Conservation (phyloP, 2,113 vertebrate species). For the Rhynchomys soricoides region DNA sequence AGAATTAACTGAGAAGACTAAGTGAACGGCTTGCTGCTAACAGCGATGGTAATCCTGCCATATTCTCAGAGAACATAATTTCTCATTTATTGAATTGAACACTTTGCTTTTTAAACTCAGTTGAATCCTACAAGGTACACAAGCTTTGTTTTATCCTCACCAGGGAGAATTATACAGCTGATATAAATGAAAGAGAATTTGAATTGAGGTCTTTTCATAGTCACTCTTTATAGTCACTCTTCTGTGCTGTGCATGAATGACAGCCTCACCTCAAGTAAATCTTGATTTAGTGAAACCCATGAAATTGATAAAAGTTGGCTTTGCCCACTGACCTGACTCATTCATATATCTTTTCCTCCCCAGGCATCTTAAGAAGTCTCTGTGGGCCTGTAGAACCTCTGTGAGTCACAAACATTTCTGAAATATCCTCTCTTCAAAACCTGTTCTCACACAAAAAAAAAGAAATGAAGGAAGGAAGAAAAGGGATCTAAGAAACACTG, state of each 20-base stretch:
- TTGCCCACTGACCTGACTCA: background rate
- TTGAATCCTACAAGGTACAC: background rate
- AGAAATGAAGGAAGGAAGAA: background rate
- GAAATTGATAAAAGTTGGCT: background rate
- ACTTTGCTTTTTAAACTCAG: conserved; percentile 35
- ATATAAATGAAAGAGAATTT: conserved; percentile 4
- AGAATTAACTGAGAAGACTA: background rate
- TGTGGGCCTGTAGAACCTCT: background rate
- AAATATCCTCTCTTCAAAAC: background rate
- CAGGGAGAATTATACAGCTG: background rate
- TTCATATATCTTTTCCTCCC: background rate
- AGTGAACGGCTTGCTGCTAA: background rate
- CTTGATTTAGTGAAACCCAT: background rate
- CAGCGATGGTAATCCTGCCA: background rate
- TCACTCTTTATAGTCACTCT: background rate
- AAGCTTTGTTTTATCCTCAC: conserved; percentile 2
- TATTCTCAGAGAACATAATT: background rate
- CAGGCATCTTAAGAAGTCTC: background rate
- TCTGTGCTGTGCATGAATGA: background rate
- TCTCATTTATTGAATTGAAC: conserved; percentile 8
- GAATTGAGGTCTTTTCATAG: background rate
- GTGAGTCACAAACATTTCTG: background rate
- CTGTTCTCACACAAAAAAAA: too few relatives aligned
- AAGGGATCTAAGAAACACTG: background rate
- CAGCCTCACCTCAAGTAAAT: background rate